These are phyloP conservation scores for Mythimna albipuncta DNA, from an alignment of 2,888 invertebrate genomes.

Conservation along the genomic window DNA sequence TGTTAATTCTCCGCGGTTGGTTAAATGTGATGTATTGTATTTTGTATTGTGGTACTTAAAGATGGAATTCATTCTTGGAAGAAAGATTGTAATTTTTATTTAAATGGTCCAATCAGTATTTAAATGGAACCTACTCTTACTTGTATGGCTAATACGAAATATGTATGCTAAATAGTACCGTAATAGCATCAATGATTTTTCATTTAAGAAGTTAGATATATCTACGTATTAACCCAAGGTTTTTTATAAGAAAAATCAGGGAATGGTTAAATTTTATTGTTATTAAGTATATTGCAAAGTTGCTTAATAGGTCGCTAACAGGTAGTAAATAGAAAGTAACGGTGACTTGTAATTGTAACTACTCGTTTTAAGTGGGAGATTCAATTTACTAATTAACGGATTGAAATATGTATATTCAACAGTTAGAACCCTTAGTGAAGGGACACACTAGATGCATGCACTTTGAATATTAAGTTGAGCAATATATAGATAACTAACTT, in stretches of 20 bases:
- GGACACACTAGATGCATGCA: slow-evolving; percentile 39
- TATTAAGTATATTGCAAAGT: neutral
- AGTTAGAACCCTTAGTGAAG: slow-evolving; percentile 29
- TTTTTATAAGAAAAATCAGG: neutral
- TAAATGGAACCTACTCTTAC: no score
- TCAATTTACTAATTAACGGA: slow-evolving; percentile 60
- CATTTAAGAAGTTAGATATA: no score
- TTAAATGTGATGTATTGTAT: slow-evolving; percentile 61
- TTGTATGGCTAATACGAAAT: no score
- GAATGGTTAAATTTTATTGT: neutral
- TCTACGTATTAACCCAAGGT: no score
- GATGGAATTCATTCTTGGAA: slow-evolving; percentile 5
- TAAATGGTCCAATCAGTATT: no score
- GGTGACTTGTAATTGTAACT: slow-evolving; percentile 35
- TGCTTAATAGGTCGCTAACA: neutral
- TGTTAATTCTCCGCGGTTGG: slow-evolving; percentile 70
- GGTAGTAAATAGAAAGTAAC: slow-evolving; percentile 37
- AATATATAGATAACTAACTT: no score
- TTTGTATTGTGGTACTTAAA: neutral
- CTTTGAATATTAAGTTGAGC: no score
- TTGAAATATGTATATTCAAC: slow-evolving; percentile 51
- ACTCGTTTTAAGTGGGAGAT: slow-evolving; percentile 29
- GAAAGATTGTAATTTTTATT: neutral
- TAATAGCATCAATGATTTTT: no score
- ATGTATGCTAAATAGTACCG: no score